Evolutionary conservation across 2,888 invertebrate species (phyloP), one percentile per base, ranked within the genome.

Genomic region (Cactoblastis cactorum): DNA sequence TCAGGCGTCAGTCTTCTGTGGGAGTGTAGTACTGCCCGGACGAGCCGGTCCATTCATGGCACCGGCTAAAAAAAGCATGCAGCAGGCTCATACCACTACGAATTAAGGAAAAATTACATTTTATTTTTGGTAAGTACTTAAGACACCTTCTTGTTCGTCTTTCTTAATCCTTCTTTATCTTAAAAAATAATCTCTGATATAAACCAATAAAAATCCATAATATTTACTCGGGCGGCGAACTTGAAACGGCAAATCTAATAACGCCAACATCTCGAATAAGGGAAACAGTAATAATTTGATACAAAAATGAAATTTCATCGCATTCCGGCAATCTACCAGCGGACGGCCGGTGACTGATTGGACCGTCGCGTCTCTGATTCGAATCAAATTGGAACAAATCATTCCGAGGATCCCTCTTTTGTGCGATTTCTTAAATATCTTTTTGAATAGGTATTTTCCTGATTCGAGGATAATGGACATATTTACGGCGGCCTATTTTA

Each of bases 301-400:
- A 39, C 38, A 18, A 18, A 38, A 39, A 39, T 39, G n/a, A 11
- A 39, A n/a, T 39, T 39, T 14, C 11, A 18, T 4, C 15, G 28
- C n/a, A 14, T 35, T 35, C 35, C 35, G 9, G 1, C 19, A 18
- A 35, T 35, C 34, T 35, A 4, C 8, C 28, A 9, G 5, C 28
- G 28, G 28, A 28, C 28, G 28, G 28, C 8, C 28, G 14, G 41
- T 45, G 32, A 22, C 45, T 45, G 45, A 45, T 45, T 45, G 45
- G 17, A 24, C 28, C 8, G 39, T 5, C 22, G 24, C 43, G 22
- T 43, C 34, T 15, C 46, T 35, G 34, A 37, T 47, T 47, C 22
- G 22, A 37, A 35, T 37, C 11, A 47, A 47, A 47, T 47, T 47
- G 37, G 35, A 37, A 14, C 34, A 35, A 47, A 47, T 47, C 18